A percentile compares a stretch with the other conserved stretches of the same genome.
Evolutionary conservation across 1,140 invertebrate species (phyloP).

Genomic region (Pachyrhynchus sulphureomaculatus): DNA sequence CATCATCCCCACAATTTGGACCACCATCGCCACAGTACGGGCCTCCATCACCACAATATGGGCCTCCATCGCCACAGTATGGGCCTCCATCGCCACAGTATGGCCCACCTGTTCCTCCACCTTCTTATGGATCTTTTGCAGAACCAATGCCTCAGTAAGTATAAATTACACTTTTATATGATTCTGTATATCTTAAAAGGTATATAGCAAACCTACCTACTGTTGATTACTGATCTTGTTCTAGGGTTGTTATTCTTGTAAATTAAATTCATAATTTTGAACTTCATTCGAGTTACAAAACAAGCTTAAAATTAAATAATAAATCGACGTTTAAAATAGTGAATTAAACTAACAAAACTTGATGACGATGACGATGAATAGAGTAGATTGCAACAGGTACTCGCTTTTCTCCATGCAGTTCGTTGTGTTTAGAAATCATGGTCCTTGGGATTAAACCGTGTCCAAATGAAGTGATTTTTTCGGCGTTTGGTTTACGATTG

Average conservation of each 20-base stretch:
- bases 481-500: too few species aligned
- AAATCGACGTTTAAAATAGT: too few species aligned
- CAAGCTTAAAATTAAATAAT: background rate
- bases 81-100: slow-evolving; percentile 40
- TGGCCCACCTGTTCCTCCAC: slow-evolving; percentile 50
- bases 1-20: slow-evolving; percentile 15
- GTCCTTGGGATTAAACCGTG: too few species aligned
- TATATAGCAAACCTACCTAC: slow-evolving; percentile 9
- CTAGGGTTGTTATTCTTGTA: too few species aligned
- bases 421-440: too few species aligned
- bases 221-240: slow-evolving; percentile 8
- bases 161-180: slow-evolving; percentile 40
- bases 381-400: too few species aligned
- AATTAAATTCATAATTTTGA: too few species aligned
- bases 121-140: slow-evolving; percentile 29
- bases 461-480: too few species aligned
- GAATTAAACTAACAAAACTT: too few species aligned
- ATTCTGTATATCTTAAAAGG: slow-evolving; percentile 3
- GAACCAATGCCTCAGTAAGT: slow-evolving; percentile 56
- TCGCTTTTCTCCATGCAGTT: too few species aligned
- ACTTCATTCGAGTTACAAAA: too few species aligned
- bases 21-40: slow-evolving; percentile 17
- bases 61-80: slow-evolving; percentile 43
- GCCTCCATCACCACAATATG: slow-evolving; percentile 46
- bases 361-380: too few species aligned